Base-by-base conservation (phyloP, 64 coral and sea anemone genomes). In the Stichodactyla helianthus region DNA sequence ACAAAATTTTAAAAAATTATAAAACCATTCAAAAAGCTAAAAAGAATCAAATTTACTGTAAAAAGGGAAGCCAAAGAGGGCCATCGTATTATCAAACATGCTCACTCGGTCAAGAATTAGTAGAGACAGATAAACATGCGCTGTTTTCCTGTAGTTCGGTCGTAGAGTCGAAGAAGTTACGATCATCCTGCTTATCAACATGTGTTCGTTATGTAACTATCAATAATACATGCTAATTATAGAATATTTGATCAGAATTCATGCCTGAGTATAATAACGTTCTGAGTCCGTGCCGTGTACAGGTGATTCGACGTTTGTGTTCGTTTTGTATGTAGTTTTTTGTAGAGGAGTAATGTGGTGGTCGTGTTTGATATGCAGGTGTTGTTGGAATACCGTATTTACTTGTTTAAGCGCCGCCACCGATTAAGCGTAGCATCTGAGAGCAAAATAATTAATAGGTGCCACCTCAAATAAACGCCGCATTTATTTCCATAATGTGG, bases 141-240 rank as follows among this genome's bases (percentile, higher is more conserved):
- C 35, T 81, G 78, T 81, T 81, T 35, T 31, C 51, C 78, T 81
- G 78, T 81, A 51, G 77, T 81, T 53, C 52, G 51, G 50, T 81
- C 78, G 78, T 81, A 52, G 78, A 81, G 78, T 81, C 78, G 83
- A 59, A 63, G 59, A 60, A 57, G 83, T 84, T 54, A 59, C 27
- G 83, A 84, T 84, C 59, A 63, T 54, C 83, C 83, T 84, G 61
- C 83, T 84, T 84, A 84, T 84, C 83, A 84, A 84, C 83, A 84
- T 81, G 78, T 81, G 6, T 52, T 81, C 50, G 78, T 81, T 54
- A 10, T 81, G 25, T 74, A 74, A 14, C 68, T 74, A 74, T 31
- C n/a, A 3, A 44, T 44, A 44, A 81, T 81, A 12, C 78, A 81
- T 81, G 78, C 78, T 81, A 81, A 53, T 54, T 18, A 81, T 54